A percentile compares a stretch with the other conserved stretches of the same genome.
phyloP scores from a whole-genome alignment of 2,797 vertebrate species.

The Tenualosa thibaudeaui region DNA sequence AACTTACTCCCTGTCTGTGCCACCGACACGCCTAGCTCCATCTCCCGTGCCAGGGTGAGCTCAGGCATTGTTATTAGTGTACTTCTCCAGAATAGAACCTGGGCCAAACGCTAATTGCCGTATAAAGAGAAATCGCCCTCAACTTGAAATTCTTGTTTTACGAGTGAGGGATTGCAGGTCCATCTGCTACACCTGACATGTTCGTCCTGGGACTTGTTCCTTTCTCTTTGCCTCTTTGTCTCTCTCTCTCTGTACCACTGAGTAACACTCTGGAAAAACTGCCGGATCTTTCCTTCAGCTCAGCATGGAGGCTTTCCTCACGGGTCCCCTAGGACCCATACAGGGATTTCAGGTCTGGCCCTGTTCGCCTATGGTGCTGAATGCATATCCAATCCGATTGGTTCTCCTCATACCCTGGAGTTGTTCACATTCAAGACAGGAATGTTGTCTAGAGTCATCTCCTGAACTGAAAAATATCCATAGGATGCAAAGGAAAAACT shows the following conservation, averaged over 20 bases:
- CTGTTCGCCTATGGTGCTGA: neutral
- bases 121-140: neutral
- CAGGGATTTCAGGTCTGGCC: neutral
- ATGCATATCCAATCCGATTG: slow-evolving; percentile 20
- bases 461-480: neutral
- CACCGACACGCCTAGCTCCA: neutral
- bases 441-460: slow-evolving; percentile 5
- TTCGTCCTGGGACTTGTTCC: neutral
- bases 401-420: slow-evolving; percentile 9
- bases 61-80: neutral
- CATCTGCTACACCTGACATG: neutral
- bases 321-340: neutral
- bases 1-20: neutral
- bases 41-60: neutral
- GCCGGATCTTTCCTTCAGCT: neutral
- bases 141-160: slow-evolving; percentile 4
- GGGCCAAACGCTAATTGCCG: neutral
- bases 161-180: slow-evolving; percentile 3
- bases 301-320: neutral
- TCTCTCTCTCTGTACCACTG: neutral
- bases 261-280: neutral
- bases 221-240: too few relatives aligned
- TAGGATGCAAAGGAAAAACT: neutral
- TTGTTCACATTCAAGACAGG: neutral
- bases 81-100: neutral